Percentiles rank a stretch among this genome's conserved stretches.
These are phyloP conservation scores for Argyrosomus japonicus DNA, from an alignment of 2,113 vertebrate species.

Conservation along the genomic window DNA sequence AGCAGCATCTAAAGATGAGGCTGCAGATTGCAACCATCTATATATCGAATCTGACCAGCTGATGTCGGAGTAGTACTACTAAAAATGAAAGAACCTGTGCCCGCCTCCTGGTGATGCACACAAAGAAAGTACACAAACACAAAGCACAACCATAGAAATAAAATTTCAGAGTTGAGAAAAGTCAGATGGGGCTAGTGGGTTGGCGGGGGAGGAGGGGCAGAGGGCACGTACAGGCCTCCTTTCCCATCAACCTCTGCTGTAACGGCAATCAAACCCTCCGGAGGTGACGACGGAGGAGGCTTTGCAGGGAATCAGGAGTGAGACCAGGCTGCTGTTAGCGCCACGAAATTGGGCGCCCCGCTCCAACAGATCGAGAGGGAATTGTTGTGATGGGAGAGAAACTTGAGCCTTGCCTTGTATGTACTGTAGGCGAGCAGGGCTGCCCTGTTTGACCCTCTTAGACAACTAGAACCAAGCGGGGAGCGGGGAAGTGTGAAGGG, in stretches of 20 bases:
- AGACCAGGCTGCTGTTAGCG: slow-evolving; percentile 22
- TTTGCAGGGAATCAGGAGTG: slow-evolving; percentile 31
- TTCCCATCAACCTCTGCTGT: slow-evolving; percentile 38
- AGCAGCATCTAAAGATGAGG: too few relatives aligned
- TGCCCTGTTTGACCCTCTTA: slow-evolving; percentile 14
- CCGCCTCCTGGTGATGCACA: background rate
- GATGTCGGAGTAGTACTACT: background rate
- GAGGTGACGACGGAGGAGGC: slow-evolving; percentile 15
- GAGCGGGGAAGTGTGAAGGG: background rate
- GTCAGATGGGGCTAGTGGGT: background rate
- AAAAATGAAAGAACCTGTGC: background rate
- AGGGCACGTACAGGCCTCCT: background rate
- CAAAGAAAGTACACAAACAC: background rate
- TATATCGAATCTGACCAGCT: background rate
- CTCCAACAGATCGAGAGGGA: slow-evolving; percentile 31
- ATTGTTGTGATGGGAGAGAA: slow-evolving; percentile 41
- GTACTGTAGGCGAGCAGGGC: background rate
- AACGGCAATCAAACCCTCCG: slow-evolving; percentile 29
- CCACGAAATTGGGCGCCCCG: slow-evolving; percentile 24
- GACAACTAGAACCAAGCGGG: slow-evolving; percentile 20
- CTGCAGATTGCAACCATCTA: too few relatives aligned
- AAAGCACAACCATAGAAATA: background rate
- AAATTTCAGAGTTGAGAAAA: slow-evolving; percentile 22
- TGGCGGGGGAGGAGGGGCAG: background rate
- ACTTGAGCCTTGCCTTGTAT: slow-evolving; percentile 18